A percentile compares a stretch with the other conserved stretches of the same genome.
Conservation (phyloP, 2,888 invertebrate species). For the Chirona hameri region DNA sequence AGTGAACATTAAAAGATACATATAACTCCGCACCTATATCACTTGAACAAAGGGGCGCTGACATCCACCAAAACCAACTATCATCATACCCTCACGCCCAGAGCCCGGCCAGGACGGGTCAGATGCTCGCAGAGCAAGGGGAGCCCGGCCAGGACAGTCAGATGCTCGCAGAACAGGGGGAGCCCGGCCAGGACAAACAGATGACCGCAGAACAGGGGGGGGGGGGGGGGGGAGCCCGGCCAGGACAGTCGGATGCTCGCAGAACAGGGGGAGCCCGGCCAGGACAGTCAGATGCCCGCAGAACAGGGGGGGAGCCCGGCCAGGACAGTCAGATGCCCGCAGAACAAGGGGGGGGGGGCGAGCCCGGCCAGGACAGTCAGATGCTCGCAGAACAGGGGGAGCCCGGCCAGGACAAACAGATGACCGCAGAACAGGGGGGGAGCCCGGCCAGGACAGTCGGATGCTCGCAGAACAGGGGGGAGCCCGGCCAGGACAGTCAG, state of each 20-base stretch:
- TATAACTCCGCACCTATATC: too few relatives aligned
- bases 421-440: neutral
- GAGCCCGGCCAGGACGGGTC: neutral
- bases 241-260: neutral
- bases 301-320: too few relatives aligned
- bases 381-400: neutral
- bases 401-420: neutral
- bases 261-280: neutral
- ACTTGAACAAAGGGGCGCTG: too few relatives aligned
- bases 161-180: neutral
- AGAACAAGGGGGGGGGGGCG: neutral
- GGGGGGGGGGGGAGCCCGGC: too few relatives aligned
- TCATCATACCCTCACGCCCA: too few relatives aligned
- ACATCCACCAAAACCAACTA: too few relatives aligned
- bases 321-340: neutral
- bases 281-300: neutral
- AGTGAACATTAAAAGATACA: too few relatives aligned
- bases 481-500: neutral
- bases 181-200: neutral
- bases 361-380: neutral
- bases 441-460: neutral
- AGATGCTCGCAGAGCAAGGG: neutral
- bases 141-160: neutral
- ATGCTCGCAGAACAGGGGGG: neutral
- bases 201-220: neutral